Evolutionary conservation across 92 coral and sea anemone genomes (phyloP), one percentile per base, ranked within the genome.

Genomic region (Actinernus sp.): DNA sequence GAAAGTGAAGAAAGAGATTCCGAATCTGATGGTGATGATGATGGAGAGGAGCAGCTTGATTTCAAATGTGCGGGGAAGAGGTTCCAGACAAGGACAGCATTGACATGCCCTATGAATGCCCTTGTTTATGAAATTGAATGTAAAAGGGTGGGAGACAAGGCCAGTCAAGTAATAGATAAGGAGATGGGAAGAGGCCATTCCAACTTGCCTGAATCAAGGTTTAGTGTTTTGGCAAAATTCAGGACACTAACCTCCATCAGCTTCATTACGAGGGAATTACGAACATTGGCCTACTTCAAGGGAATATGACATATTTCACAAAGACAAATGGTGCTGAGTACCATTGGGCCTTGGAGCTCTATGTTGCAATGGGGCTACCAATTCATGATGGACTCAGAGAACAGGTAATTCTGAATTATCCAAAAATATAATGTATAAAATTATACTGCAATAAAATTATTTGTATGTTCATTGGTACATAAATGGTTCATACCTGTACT

Each of bases 121-220:
- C 74, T 80, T 29, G 45, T 59, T 18, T 83, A 83, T 60, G 89
- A 83, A 61, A 67, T 60, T 29, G 89, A 83, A 57, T 83, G 89
- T 48, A 50, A 24, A 21, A 52, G 66, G 5, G 43, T 71, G 37
- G 83, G 74, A 13, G 53, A 54, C 34, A 59, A 76, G 22, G 75
- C 65, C 23, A 30, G 12, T n/a, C n/a, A n/a, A n/a, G n/a, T n/a
- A n/a, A n/a, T n/a, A n/a, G n/a, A n/a, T n/a, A n/a, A n/a, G n/a
- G 49, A 58, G 49, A 58, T 58, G 65, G 65, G 65, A 19, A 10
- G 65, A 6, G 65, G 65, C 2, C 65, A 58, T 20, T 58, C 65
- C 2, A 58, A 58, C 23, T 28, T 58, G 12, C 65, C 65, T 28
- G 63, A 58, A 26, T 30, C 50, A n/a, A 5, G 49, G 21, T 58